Evolutionary conservation across 2,888 invertebrate genomes (phyloP).

Genomic region (Flabesymbios commensalis): DNA sequence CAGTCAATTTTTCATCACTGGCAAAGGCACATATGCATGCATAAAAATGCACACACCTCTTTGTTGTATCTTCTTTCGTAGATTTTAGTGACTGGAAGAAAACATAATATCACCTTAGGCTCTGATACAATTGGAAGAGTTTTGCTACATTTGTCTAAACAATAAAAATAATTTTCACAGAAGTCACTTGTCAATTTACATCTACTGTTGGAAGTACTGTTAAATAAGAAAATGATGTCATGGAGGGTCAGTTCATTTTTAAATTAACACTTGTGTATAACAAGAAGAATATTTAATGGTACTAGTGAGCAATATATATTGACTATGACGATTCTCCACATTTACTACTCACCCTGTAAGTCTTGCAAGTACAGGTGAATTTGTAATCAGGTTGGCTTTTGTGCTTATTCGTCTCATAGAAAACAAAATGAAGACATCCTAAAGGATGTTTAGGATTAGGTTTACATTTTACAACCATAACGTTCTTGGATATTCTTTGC

Average conservation of each 20-base stretch:
- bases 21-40: conserved; percentile 74
- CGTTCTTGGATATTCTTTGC: conserved; percentile 72
- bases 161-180: too few relatives aligned
- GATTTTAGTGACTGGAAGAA: background rate
- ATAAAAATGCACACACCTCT: conserved; percentile 72
- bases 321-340: background rate
- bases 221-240: too few relatives aligned
- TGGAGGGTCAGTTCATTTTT: too few relatives aligned
- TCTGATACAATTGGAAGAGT: too few relatives aligned
- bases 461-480: conserved; percentile 75
- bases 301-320: too few relatives aligned
- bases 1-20: conserved; percentile 68
- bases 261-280: too few relatives aligned
- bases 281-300: too few relatives aligned
- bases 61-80: conserved; percentile 39
- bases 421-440: conserved; percentile 73
- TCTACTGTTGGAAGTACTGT: too few relatives aligned
- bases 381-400: conserved; percentile 63
- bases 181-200: too few relatives aligned
- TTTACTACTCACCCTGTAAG: conserved; percentile 63
- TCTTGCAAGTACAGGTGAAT: conserved; percentile 68
- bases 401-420: conserved; percentile 61
- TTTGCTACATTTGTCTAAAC: too few relatives aligned
- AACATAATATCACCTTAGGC: too few relatives aligned
- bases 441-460: conserved; percentile 71